These are phyloP conservation scores for Emmelina monodactyla DNA, from an alignment of 2,888 invertebrate genomes.

Conservation along the genomic window DNA sequence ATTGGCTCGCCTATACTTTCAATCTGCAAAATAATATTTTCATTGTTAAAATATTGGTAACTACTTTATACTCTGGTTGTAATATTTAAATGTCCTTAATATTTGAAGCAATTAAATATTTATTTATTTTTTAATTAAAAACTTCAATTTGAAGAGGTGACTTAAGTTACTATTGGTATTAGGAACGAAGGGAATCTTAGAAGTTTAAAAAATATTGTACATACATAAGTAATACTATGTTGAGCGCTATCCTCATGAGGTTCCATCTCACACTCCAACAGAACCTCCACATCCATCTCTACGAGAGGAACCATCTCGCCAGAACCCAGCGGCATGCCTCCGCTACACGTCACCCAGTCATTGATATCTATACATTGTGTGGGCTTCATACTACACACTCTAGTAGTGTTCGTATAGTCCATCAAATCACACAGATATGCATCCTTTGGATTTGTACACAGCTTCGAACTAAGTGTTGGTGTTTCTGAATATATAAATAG, in stretches of 20 bases:
- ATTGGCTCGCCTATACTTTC: conserved; percentile 80
- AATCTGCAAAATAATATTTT: conserved; percentile 58
- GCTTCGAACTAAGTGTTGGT: conserved; percentile 58
- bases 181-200: too few relatives aligned
- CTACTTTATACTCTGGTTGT: too few relatives aligned
- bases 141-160: too few relatives aligned
- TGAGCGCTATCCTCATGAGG: conserved; percentile 33
- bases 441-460: conserved; percentile 62
- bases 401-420: conserved; percentile 52
- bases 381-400: conserved; percentile 58
- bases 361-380: conserved; percentile 49
- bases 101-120: too few relatives aligned
- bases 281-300: conserved; percentile 45
- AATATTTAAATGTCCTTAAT: too few relatives aligned
- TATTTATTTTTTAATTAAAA: too few relatives aligned
- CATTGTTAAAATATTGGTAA: too few relatives aligned
- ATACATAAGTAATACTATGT: conserved; percentile 38
- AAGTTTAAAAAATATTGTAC: conserved; percentile 7
- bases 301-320: conserved; percentile 33
- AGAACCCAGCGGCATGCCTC: conserved; percentile 46
- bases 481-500: conserved; percentile 32
- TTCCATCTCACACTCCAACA: conserved; percentile 59
- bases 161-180: too few relatives aligned
- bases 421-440: conserved; percentile 70
- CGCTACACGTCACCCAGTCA: conserved; percentile 52